Percentiles rank a stretch among this genome's conserved stretches.
Evolutionary conservation across 1,140 invertebrate species (phyloP).

Genomic region (Heliothis virescens): DNA sequence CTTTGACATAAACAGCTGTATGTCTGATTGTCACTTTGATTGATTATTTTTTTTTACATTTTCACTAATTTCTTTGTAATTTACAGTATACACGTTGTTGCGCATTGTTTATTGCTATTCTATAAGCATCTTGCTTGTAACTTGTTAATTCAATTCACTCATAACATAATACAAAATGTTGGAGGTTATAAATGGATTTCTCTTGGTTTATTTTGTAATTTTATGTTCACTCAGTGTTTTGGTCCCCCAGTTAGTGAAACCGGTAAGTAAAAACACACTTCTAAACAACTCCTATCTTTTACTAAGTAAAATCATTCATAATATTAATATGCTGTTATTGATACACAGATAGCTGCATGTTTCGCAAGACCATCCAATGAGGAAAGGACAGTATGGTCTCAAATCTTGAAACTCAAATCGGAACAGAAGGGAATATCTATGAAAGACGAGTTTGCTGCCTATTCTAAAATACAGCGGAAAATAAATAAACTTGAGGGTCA

Average conservation of each 20-base stretch:
- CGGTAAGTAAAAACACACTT: conserved; percentile 63
- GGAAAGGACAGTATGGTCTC: conserved; percentile 70
- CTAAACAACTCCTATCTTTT: too few relatives aligned
- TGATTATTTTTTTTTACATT: neutral
- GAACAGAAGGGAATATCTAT: conserved; percentile 80
- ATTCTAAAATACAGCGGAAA: conserved; percentile 81
- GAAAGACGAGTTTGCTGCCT: conserved; percentile 85
- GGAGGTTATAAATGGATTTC: conserved; percentile 76
- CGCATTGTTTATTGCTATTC: too few relatives aligned
- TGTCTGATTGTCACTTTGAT: neutral
- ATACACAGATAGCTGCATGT: conserved; percentile 74
- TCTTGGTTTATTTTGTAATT: conserved; percentile 75
- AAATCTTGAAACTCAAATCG: conserved; percentile 76
- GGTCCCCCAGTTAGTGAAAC: conserved; percentile 77
- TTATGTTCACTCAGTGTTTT: conserved; percentile 74
- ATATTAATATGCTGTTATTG: neutral
- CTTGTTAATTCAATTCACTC: too few relatives aligned
- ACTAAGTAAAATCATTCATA: too few relatives aligned
- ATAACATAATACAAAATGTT: conserved; percentile 65
- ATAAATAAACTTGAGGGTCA: conserved; percentile 78
- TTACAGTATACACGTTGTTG: too few relatives aligned
- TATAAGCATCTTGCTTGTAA: too few relatives aligned
- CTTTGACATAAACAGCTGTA: too few relatives aligned
- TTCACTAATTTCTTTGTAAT: too few relatives aligned
- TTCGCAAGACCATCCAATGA: conserved; percentile 73